Evolutionary conservation across 1,140 invertebrate genomes (phyloP), one percentile per base, ranked within the genome.

Genomic region (Drosophila kepulauana): DNA sequence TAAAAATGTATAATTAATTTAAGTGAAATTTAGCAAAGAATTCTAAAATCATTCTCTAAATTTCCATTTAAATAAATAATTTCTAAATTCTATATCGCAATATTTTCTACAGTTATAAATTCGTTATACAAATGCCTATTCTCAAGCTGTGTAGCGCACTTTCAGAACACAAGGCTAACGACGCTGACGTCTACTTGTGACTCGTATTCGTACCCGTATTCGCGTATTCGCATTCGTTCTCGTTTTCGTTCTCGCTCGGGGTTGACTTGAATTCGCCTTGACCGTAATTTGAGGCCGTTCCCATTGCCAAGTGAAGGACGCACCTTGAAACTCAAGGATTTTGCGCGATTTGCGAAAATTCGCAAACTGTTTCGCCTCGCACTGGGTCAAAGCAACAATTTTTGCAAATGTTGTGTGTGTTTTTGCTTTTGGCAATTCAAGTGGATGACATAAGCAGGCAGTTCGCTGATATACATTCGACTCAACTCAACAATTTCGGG

Each of bases 321-420:
- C 78, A 91, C 89, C 89, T 86, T 91, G 89, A 91, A 76, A 89
- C 71, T 81, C 85, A 88, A 89, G 85, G 85, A 88, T 85, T 88
- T 88, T 81, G 64, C 25, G 46, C 63, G 57, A 72, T 43, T 67
- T 64, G 69, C 75, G 64, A 71, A 81, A 75, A 81, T 81, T 84
- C 46, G 85, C 85, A 85, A 88, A 89, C 81, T 68, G 71, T 79
- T 75, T 78, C 79, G 74, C 41, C 64, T 62, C 45, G 66, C 77
- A 89, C 56, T 88, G 72, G 84, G 84, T 87, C 82, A 88, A 48
- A 64, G 56, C 78, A 45, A 78, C 33, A 73, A 78, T 78, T 85
- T 84, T 80, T 48, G 72, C 54, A 15, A 69, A 64, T 45, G 35
- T 57, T 64, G 2, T 48, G 2, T 48, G 35, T 38, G 35, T 10